Evolutionary conservation across 2,888 invertebrate species (phyloP), one percentile per base, ranked within the genome.

Genomic region (Pseudococcus viburni): DNA sequence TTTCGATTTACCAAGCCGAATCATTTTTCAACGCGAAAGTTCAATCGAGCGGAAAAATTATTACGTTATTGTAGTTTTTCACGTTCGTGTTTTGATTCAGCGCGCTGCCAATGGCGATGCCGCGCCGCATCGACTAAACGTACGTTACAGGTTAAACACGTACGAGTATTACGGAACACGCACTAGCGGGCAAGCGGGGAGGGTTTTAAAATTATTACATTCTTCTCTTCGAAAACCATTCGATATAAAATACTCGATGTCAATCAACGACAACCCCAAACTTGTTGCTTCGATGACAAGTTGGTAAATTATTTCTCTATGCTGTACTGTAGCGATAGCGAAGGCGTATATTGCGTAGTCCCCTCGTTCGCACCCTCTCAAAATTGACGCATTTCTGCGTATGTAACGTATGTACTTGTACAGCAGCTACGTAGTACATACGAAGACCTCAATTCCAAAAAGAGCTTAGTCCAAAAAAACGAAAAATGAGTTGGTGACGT

Each of bases 271-370:
- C 51, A 17, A 8, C 46, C 46, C 46, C 46, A 51, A 51, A 33
- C 51, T 51, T 51, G 51, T 51, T 51, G 51, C 51, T 51, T 51
- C 51, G 51, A 51, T 51, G 51, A 51, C 51, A 51, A 51, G 51
- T 51, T 51, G 5, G 51, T 17, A 15, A 51, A 51, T 51, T 51
- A 51, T 17, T 51, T 51, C 51, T 5, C 51, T 12, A 51, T 33
- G 1, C 26, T n/a, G n/a, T n/a, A n/a, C 26, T 33, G 3, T 33
- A 33, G 26, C 26, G 3, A 33, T 33, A 2, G 26, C 26, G 26
- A 33, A 33, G 26, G 26, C 26, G 26, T 33, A 33, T 3, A 33
- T 33, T 33, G 26, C 26, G 26, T 33, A 33, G 26, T 33, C 26
- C 12, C 46, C 5, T 46, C 46, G 8, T 46, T 46, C 46, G 46